These are phyloP conservation scores for Abrostola tripartita DNA, from an alignment of 2,888 invertebrate species.

Conservation along the genomic window DNA sequence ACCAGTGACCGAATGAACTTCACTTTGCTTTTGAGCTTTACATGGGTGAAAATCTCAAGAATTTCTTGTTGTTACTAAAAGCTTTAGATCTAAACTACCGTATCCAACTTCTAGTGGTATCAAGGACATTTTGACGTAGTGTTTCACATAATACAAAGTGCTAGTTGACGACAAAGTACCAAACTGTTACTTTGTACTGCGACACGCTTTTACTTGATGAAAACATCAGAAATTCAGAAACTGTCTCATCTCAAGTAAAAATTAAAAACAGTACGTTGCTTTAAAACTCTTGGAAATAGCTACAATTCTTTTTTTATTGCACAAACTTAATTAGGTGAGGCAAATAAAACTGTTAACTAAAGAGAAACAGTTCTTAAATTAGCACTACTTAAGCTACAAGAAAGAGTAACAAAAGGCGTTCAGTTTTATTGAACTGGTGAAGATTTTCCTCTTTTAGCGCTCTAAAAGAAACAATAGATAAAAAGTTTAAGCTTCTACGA, in stretches of 20 bases:
- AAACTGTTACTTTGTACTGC: slow-evolving; percentile 1
- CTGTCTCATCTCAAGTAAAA: slow-evolving; percentile 1
- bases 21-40: too few species aligned
- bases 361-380: slow-evolving; percentile 35
- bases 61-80: too few species aligned
- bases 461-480: slow-evolving; percentile 49
- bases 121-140: background rate
- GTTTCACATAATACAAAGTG: slow-evolving; percentile 1
- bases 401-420: slow-evolving; percentile 29
- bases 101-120: background rate
- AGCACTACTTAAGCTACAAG: slow-evolving; percentile 21
- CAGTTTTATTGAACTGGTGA: slow-evolving; percentile 41
- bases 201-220: slow-evolving; percentile 8
- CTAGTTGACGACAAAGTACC: slow-evolving; percentile 4
- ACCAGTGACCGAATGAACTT: too few species aligned
- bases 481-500: slow-evolving; percentile 60
- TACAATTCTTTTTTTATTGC: slow-evolving; percentile 15
- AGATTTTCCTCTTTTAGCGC: slow-evolving; percentile 51
- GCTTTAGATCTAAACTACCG: background rate
- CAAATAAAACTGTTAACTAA: slow-evolving; percentile 33
- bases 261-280: slow-evolving; percentile 7
- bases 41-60: too few species aligned
- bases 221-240: slow-evolving; percentile 12
- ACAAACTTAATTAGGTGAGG: slow-evolving; percentile 28
- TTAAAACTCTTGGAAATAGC: slow-evolving; percentile 13